Conservation (phyloP, 2,888 invertebrate species). For the Agrotis puta region DNA sequence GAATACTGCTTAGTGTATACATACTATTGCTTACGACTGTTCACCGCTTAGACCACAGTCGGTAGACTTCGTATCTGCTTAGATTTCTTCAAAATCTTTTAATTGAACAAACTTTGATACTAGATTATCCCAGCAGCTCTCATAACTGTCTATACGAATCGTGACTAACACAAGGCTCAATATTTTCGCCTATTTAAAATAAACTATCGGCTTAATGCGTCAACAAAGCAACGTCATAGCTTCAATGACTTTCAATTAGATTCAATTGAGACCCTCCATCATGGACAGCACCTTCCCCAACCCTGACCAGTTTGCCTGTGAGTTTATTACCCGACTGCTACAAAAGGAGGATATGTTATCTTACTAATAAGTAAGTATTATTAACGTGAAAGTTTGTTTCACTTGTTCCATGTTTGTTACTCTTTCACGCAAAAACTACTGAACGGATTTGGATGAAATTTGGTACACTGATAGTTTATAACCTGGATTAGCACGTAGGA, state of each 20-base stretch:
- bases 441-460: too few species aligned
- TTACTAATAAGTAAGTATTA: too few species aligned
- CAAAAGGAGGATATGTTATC: constrained; percentile 16
- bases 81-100: neutral
- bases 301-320: constrained; percentile 77
- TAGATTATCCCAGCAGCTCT: neutral
- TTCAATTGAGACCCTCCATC: constrained; percentile 83
- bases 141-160: neutral
- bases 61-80: too few species aligned
- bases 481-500: too few species aligned
- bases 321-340: constrained; percentile 21
- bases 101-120: neutral
- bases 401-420: too few species aligned
- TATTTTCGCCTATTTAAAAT: constrained; percentile 52
- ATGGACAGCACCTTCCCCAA: constrained; percentile 83
- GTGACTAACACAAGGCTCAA: neutral
- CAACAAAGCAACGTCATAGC: constrained; percentile 71
- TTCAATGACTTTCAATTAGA: constrained; percentile 87
- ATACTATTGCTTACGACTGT: too few species aligned
- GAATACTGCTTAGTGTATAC: too few species aligned
- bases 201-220: constrained; percentile 55
- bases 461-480: too few species aligned
- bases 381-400: too few species aligned
- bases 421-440: too few species aligned
- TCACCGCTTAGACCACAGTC: too few species aligned